Evolutionary conservation across 2,888 invertebrate species (phyloP).

Genomic region (Melolontha melolontha): DNA sequence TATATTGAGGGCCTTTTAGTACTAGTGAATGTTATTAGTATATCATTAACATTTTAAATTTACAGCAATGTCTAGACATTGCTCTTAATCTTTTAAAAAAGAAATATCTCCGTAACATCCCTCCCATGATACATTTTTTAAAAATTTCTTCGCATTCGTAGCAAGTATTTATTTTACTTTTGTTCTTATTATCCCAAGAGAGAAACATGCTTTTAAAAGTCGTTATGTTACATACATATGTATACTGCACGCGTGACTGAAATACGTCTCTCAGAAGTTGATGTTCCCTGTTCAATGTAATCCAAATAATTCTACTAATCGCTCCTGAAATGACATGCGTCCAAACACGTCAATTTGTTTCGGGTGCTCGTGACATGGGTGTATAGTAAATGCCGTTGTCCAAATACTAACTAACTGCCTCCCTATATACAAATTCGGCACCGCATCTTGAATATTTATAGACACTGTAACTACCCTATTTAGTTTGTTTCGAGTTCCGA

Average conservation of each 20-base stretch:
- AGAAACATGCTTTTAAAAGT: too few relatives aligned
- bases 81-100: too few relatives aligned
- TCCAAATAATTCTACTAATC: slow-evolving; percentile 18
- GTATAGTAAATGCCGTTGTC: background rate
- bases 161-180: too few relatives aligned
- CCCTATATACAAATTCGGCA: slow-evolving; percentile 13
- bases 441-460: slow-evolving; percentile 34
- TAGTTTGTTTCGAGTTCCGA: slow-evolving; percentile 27
- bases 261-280: slow-evolving; percentile 15
- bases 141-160: too few relatives aligned
- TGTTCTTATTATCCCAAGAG: too few relatives aligned
- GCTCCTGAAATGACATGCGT: slow-evolving; percentile 14
- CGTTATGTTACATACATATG: background rate
- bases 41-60: too few relatives aligned
- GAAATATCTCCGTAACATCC: too few relatives aligned
- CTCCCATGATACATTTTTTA: too few relatives aligned
- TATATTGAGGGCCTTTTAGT: too few relatives aligned
- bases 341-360: slow-evolving; percentile 10
- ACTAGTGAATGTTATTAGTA: too few relatives aligned
- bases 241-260: slow-evolving; percentile 13
- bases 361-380: slow-evolving; percentile 13
- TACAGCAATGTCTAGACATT: too few relatives aligned
- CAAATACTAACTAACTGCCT: slow-evolving; percentile 12
- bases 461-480: slow-evolving; percentile 33
- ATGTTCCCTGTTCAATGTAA: background rate